Conservation (phyloP, 1,140 invertebrate genomes). For the Heterodera carotae region DNA sequence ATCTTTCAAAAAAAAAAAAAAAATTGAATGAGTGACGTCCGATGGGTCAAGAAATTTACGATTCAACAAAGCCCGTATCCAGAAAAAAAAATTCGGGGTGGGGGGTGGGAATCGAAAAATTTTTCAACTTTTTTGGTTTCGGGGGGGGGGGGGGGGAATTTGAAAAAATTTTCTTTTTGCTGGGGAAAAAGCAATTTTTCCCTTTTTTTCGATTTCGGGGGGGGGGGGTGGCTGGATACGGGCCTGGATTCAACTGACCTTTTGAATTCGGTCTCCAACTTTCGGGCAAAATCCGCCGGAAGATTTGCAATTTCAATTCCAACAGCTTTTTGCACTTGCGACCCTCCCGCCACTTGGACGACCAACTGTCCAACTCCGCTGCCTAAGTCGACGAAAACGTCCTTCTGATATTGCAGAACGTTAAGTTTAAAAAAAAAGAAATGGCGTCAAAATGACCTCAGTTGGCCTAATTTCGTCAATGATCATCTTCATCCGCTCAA, state of each 20-base stretch:
- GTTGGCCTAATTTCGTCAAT: conserved; percentile 53
- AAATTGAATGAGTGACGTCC: conserved; percentile 4
- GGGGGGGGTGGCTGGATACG: too few relatives aligned
- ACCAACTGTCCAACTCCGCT: conserved; percentile 61
- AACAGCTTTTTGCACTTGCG: conserved; percentile 53
- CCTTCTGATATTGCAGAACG: conserved; percentile 31
- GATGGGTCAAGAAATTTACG: not conserved
- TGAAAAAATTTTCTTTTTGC: too few relatives aligned
- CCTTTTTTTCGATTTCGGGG: too few relatives aligned
- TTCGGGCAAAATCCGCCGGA: conserved; percentile 54
- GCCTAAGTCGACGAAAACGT: conserved; percentile 62
- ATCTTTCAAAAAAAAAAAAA: not conserved
- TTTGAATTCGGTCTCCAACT: conserved; percentile 56
- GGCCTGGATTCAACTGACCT: conserved; percentile 37
- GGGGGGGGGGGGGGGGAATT: too few relatives aligned
- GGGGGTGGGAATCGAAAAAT: too few relatives aligned
- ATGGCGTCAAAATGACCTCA: not conserved
- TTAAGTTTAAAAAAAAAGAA: not conserved
- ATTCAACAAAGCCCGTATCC: too few relatives aligned
- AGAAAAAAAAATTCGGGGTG: too few relatives aligned
- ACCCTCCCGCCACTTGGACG: conserved; percentile 57
- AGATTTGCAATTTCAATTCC: conserved; percentile 61
- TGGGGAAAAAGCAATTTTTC: too few relatives aligned
- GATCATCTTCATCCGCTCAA: conserved; percentile 56
- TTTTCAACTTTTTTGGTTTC: too few relatives aligned